A percentile compares a stretch with the other conserved stretches of the same genome.
phyloP scores from a whole-genome alignment of 2,888 invertebrate species.

The Serrognathus titanus region DNA sequence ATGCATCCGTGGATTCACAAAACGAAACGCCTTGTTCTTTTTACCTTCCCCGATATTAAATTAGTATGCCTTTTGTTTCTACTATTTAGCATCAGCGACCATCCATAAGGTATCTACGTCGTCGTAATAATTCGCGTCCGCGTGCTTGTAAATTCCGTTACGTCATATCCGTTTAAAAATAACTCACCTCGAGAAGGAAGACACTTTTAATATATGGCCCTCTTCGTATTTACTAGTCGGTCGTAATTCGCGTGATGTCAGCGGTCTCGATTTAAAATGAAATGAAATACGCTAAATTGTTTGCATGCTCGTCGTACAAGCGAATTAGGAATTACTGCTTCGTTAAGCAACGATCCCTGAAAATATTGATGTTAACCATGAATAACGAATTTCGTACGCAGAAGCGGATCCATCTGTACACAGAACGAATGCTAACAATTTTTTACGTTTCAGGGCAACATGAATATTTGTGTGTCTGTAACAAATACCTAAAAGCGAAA shows the following conservation, averaged over 20 bases:
- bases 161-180: slow-evolving; percentile 17
- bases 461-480: too few species aligned
- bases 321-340: slow-evolving; percentile 1
- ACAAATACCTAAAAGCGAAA: too few species aligned
- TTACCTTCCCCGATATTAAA: too few species aligned
- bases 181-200: slow-evolving; percentile 5
- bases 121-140: slow-evolving; percentile 14
- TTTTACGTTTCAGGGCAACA: too few species aligned
- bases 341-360: not conserved
- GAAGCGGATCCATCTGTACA: too few species aligned
- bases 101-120: not conserved
- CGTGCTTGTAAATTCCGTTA: slow-evolving; percentile 13
- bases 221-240: not conserved
- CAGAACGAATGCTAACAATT: too few species aligned
- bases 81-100: too few species aligned
- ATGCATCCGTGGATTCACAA: too few species aligned
- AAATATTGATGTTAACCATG: not conserved
- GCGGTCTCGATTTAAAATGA: not conserved
- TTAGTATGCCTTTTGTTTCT: too few species aligned
- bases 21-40: too few species aligned
- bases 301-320: slow-evolving; percentile 1
- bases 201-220: not conserved
- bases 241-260: not conserved
- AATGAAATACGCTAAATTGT: slow-evolving; percentile 2
- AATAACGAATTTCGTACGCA: not conserved